phyloP scores from a whole-genome alignment of 1,140 invertebrate species.

The Venturia canescens region DNA sequence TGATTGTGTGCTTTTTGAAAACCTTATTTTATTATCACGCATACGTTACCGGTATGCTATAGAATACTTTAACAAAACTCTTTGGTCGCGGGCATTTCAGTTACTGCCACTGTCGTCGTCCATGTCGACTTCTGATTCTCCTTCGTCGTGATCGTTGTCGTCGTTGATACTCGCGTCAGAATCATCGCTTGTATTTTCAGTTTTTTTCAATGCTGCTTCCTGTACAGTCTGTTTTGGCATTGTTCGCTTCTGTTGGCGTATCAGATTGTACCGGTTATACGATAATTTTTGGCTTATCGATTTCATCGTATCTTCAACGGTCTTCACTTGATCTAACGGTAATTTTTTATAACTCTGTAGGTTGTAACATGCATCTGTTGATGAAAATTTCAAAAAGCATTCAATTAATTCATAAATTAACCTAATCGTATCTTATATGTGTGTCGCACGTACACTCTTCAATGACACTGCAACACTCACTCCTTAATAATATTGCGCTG shows the following conservation, averaged over 20 bases:
- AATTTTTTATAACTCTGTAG: neutral
- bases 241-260: neutral
- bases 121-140: no score
- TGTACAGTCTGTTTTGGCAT: neutral
- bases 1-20: no score
- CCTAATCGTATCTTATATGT: neutral
- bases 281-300: neutral
- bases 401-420: neutral
- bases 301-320: neutral
- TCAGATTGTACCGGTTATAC: neutral
- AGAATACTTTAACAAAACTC: no score
- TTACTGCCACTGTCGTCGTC: no score
- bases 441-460: conserved; percentile 11
- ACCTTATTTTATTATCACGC: no score
- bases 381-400: neutral
- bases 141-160: neutral
- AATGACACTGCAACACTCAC: neutral
- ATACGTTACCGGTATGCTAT: no score
- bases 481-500: neutral
- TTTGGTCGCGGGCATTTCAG: no score
- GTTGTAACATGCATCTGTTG: neutral
- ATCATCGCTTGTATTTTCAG: neutral
- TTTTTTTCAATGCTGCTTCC: neutral
- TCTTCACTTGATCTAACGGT: neutral
- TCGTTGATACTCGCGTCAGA: neutral